Evolutionary conservation across 2,113 vertebrate species (phyloP), one percentile per base, ranked within the genome.

Genomic region (Apteryx mantelli): DNA sequence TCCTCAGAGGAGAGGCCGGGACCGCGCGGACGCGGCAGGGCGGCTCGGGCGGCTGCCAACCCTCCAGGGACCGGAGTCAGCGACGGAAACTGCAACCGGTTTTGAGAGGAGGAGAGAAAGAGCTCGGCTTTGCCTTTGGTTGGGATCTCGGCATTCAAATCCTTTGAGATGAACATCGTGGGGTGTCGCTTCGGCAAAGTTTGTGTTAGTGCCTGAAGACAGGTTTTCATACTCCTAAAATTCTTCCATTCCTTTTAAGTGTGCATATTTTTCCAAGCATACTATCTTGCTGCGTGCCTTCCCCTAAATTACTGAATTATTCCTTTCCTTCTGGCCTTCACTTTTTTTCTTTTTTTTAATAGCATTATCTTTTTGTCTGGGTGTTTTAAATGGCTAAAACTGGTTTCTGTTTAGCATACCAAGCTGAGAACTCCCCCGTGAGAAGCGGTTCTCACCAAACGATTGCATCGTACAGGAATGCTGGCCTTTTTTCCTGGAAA

Each of bases 191-290:
- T 32, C 16, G 9, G 78, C 87, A 91, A 46, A 91, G 79, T 53
- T 74, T 48, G 13, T 82, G 71, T 93, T 88, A 82, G 75, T 2
- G 40, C 66, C 71, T 77, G 82, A 91, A 77, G 91, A 40, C 69
- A 69, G 63, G 64, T 93, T 94, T 82, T 93, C 74, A 86, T 88
- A 28, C 85, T 94, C 89, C 86, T 93, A 93, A 93, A 95, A 95
- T 86, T 94, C 75, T 83, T 96, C 82, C 73, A 38, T 88, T 84
- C 77, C 91, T 95, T 96, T 95, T 81, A 93, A 95, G 96, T 91
- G 88, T 90, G 95, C 90, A 66, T 86, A 22, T 93, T 96, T 95
- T 96, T 93, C 88, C 93, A 92, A 92, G 55, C 79, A 3, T 75
- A 86, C 88, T 55, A 88, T 92, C 95, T 96, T 94, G 86, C 92